Evolutionary conservation across 1,140 invertebrate genomes (phyloP).

Genomic region (Wasmannia auropunctata): DNA sequence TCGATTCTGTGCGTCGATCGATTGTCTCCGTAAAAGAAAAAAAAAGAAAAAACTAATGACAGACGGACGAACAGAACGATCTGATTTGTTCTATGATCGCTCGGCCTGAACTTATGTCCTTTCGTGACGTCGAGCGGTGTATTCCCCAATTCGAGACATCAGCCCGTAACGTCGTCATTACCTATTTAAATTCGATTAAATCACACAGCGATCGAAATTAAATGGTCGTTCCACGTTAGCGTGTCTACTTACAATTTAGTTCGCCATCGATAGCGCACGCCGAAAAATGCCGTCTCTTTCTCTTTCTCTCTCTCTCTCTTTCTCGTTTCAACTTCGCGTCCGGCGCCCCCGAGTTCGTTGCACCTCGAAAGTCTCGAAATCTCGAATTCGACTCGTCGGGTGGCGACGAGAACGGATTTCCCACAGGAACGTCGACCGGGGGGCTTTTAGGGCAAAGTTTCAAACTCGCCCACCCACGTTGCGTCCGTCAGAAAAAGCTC

Average conservation of each 20-base stretch:
- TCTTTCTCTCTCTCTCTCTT: no score
- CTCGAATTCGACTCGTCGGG: neutral
- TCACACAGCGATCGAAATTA: slow-evolving; percentile 47
- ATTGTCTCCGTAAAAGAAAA: neutral
- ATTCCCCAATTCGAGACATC: slow-evolving; percentile 19
- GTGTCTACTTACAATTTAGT: slow-evolving; percentile 64
- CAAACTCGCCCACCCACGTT: slow-evolving; percentile 7
- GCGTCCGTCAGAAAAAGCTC: slow-evolving; percentile 11
- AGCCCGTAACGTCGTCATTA: slow-evolving; percentile 59
- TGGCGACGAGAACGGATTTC: slow-evolving; percentile 17
- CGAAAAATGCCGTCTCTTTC: slow-evolving; percentile 36
- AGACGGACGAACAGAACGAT: neutral
- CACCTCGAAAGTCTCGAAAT: slow-evolving; percentile 18
- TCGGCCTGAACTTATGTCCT: neutral
- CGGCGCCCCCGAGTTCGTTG: slow-evolving; percentile 30
- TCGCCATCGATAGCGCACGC: slow-evolving; percentile 37
- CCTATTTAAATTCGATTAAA: slow-evolving; percentile 66
- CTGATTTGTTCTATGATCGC: slow-evolving; percentile 28
- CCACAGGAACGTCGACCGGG: slow-evolving; percentile 18
- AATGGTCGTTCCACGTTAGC: slow-evolving; percentile 46
- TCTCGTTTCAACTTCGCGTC: no score
- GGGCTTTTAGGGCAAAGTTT: slow-evolving; percentile 32
- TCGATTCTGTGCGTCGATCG: neutral
- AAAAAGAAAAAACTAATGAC: neutral
- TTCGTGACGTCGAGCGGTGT: neutral